Evolutionary conservation across 2,113 vertebrate species (phyloP).

Genomic region (Toxotes chatareus): DNA sequence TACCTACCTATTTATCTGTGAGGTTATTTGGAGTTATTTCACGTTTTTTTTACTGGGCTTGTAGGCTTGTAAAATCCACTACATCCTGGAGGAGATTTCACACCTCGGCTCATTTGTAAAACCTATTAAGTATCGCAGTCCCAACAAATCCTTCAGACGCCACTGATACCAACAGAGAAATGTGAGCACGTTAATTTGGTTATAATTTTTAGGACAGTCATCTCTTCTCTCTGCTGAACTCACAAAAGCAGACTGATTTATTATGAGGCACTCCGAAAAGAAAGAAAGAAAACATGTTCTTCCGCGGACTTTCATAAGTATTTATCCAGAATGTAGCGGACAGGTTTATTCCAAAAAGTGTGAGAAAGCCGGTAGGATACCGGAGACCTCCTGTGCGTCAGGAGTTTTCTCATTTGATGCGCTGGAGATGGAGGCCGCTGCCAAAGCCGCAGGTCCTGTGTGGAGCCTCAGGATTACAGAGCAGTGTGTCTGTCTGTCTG

Average conservation of each 20-base stretch:
- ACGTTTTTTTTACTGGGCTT: background rate
- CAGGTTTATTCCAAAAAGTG: conserved; percentile 25
- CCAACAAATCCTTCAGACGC: conserved; percentile 9
- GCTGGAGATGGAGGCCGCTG: conserved; percentile 52
- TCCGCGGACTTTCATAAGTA: conserved; percentile 7
- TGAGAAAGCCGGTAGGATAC: conserved; percentile 23
- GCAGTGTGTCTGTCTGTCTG: conserved; percentile 13
- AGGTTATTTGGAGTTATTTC: background rate
- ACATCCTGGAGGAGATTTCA: background rate
- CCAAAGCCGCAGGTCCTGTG: conserved; percentile 65
- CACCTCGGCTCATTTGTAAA: conserved; percentile 30
- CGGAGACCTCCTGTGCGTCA: conserved; percentile 57
- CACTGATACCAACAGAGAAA: conserved; percentile 1
- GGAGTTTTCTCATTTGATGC: conserved; percentile 52
- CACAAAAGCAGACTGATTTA: conserved; percentile 26
- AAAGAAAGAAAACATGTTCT: background rate
- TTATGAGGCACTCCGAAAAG: background rate
- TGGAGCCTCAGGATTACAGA: conserved; percentile 56
- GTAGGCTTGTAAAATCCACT: background rate
- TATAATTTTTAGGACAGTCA: conserved; percentile 17
- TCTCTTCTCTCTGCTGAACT: conserved; percentile 6
- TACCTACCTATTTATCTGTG: conserved; percentile 36
- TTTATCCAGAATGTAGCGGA: conserved; percentile 40
- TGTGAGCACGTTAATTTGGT: background rate
- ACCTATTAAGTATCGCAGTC: conserved; percentile 11